phyloP scores from a whole-genome alignment of 1,140 invertebrate genomes.

The Apis laboriosa region DNA sequence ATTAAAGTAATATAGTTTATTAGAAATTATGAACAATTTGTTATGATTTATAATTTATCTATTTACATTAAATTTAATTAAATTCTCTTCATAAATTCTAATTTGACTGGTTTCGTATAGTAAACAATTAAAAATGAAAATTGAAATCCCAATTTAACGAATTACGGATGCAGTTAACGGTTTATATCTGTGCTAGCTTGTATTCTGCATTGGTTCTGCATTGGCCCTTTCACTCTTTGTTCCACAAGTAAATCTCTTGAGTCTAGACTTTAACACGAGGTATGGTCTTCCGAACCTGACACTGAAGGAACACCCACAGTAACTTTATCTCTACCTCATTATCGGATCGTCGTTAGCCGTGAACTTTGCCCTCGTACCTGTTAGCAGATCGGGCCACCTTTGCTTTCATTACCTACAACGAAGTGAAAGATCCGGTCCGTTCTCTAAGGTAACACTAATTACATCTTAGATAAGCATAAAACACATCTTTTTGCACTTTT shows the following conservation, averaged over 20 bases:
- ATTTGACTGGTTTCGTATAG: background rate
- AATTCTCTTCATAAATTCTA: background rate
- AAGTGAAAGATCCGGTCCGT: conserved; percentile 29
- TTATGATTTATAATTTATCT: background rate
- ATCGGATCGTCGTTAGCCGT: conserved; percentile 52
- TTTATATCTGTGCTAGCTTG: background rate
- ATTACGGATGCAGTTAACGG: background rate
- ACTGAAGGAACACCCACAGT: conserved; percentile 41
- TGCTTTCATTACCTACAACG: conserved; percentile 46
- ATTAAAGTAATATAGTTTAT: no score
- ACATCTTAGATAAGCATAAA: background rate
- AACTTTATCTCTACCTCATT: conserved; percentile 54
- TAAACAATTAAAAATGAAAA: background rate
- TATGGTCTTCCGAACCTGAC: conserved; percentile 27
- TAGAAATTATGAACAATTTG: no score
- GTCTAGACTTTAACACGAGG: background rate
- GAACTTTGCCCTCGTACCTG: conserved; percentile 48
- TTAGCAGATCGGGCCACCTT: conserved; percentile 43
- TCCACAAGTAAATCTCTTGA: background rate
- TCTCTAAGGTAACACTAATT: conserved; percentile 16
- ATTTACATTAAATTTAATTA: background rate
- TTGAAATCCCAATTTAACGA: background rate
- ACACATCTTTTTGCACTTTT: background rate
- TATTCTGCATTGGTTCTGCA: background rate
- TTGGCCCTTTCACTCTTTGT: background rate